Percentiles rank a stretch among this genome's conserved stretches.
These are phyloP conservation scores for Nymphalis c-album DNA, from an alignment of 2,888 invertebrate species.

Conservation along the genomic window DNA sequence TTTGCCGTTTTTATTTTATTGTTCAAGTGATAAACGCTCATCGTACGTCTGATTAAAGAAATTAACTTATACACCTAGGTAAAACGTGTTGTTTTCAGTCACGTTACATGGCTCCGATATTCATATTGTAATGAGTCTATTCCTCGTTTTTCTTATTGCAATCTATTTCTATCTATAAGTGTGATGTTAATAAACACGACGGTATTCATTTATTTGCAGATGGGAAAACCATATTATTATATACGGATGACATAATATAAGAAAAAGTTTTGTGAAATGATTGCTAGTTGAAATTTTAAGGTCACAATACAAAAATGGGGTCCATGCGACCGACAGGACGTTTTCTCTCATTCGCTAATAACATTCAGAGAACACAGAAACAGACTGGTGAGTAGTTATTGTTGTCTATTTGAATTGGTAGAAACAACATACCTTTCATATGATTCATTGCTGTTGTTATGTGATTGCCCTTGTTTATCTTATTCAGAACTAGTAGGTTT, in stretches of 20 bases:
- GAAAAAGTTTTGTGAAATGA: slow-evolving; percentile 47
- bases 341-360: slow-evolving; percentile 82
- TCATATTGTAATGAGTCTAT: slow-evolving; percentile 35
- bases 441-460: slow-evolving; percentile 55
- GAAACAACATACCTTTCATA: slow-evolving; percentile 48
- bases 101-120: slow-evolving; percentile 40
- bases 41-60: background rate
- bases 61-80: background rate
- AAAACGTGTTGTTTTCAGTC: slow-evolving; percentile 23
- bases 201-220: slow-evolving; percentile 59
- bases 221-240: slow-evolving; percentile 50
- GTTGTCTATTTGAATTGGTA: slow-evolving; percentile 15
- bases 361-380: slow-evolving; percentile 81
- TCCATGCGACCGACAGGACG: slow-evolving; percentile 83
- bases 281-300: slow-evolving; percentile 51
- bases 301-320: slow-evolving; percentile 71
- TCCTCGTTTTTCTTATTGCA: slow-evolving; percentile 60
- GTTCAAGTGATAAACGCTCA: slow-evolving; percentile 14
- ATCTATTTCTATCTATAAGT: slow-evolving; percentile 61
- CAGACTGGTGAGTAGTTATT: slow-evolving; percentile 43
- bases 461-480: slow-evolving; percentile 50
- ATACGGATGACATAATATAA: slow-evolving; percentile 40
- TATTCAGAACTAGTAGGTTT: background rate
- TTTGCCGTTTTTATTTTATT: background rate
- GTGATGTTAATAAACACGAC: slow-evolving; percentile 52